These are phyloP conservation scores for Morone chrysops DNA, from an alignment of 2,113 vertebrate genomes.

Conservation along the genomic window DNA sequence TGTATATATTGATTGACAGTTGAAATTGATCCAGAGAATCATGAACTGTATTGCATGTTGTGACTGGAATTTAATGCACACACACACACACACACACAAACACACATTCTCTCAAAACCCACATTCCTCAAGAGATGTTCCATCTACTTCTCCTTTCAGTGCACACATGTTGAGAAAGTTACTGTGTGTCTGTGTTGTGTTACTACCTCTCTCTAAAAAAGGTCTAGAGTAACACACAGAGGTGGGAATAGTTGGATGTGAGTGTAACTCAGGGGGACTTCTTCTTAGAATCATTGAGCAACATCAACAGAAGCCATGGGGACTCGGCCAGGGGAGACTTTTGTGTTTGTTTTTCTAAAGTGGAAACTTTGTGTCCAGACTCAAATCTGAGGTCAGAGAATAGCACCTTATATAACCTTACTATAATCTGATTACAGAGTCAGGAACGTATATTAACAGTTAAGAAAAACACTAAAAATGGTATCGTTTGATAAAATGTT, in stretches of 20 bases:
- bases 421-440: slow-evolving; percentile 22
- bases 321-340: slow-evolving; percentile 1
- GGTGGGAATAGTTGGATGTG: slow-evolving; percentile 6
- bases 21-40: slow-evolving; percentile 22
- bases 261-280: background rate
- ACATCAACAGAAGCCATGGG: slow-evolving; percentile 18
- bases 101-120: background rate
- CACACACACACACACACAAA: slow-evolving; percentile 7
- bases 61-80: background rate
- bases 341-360: slow-evolving; percentile 26
- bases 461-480: background rate
- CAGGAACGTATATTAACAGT: background rate
- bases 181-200: slow-evolving; percentile 9
- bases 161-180: background rate
- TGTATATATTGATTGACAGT: background rate
- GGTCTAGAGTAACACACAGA: slow-evolving; percentile 22
- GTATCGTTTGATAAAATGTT: background rate
- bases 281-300: slow-evolving; percentile 68
- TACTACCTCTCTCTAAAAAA: background rate
- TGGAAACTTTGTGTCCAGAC: slow-evolving; percentile 27
- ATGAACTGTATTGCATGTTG: slow-evolving; percentile 10
- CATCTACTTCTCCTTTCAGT: background rate
- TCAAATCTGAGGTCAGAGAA: slow-evolving; percentile 3
- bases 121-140: background rate
- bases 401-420: slow-evolving; percentile 31